Percentiles rank a stretch among this genome's conserved stretches.
phyloP scores from a whole-genome alignment of 2,888 invertebrate genomes.

The Macrosiphum euphorbiae region DNA sequence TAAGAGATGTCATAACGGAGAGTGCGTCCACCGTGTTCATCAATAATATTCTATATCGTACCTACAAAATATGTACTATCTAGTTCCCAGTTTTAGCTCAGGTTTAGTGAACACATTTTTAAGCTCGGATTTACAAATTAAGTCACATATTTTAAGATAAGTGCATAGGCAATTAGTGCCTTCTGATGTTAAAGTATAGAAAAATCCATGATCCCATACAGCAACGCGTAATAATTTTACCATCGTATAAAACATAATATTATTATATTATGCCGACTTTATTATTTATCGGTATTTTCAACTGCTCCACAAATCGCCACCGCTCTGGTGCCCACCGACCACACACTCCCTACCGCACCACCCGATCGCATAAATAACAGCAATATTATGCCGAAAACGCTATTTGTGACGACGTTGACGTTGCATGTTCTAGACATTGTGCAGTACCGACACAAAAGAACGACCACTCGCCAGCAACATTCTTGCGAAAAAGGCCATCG shows the following conservation, averaged over 20 bases:
- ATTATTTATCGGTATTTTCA: not conserved
- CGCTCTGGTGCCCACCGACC: not conserved
- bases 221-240: not conserved
- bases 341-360: not conserved
- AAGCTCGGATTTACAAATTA: no score
- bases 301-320: not conserved
- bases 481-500: constrained; percentile 22
- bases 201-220: no score
- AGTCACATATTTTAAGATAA: no score
- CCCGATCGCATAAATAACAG: not conserved
- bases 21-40: no score
- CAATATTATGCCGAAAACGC: not conserved
- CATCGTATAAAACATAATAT: not conserved
- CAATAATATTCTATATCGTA: no score
- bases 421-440: not conserved
- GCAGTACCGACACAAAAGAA: not conserved
- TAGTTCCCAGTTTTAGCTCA: no score
- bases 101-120: no score
- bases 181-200: no score
- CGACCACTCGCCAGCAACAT: not conserved
- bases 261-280: not conserved
- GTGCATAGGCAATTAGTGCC: no score
- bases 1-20: no score
- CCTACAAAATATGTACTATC: no score
- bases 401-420: not conserved